Evolutionary conservation across 2,797 vertebrate genomes (phyloP), one percentile per base, ranked within the genome.

Genomic region (Zalophus californianus): DNA sequence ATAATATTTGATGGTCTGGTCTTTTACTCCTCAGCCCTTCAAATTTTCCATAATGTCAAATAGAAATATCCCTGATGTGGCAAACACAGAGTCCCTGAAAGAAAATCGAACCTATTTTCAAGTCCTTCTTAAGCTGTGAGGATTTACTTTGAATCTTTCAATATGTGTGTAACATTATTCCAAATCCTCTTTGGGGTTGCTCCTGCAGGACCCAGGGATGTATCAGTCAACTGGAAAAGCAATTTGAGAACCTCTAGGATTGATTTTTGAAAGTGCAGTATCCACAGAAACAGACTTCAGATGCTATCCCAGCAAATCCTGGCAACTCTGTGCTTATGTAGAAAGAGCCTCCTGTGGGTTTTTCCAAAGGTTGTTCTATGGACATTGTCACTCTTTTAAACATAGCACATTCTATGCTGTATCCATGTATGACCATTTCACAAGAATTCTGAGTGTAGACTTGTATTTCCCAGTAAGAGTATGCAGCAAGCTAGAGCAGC

Each of bases 101-200:
- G 75, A 95, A 85, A 96, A 88, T n/a, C 27, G 38, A 97, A 56
- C 52, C 38, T 93, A 77, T 82, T 96, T 94, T 90, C 70, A 96
- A 94, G 48, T 89, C 16, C 48, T 88, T 79, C 50, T 87, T 93
- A 93, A 94, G n/a, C 41, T 62, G 13, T 27, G 9, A 92, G 21
- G 54, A 77, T 87, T 94, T 96, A 86, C 84, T 95, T 84, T 86
- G 90, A 72, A 44, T 94, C 80, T 91, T 72, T 94, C 70, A 82
- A 50, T 79, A 52, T 86, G 54, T 60, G 50, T 4, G 21, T 48
- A 90, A 78, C 50, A 83, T 83, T 90, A 91, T 83, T 95, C 77
- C 72, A 68, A 86, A 73, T 97, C 20, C 15, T 91, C 64, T 87
- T 92, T 77, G 29, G 77, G 68, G 27, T 82, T 86, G 60, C 16